A percentile compares a stretch with the other conserved stretches of the same genome.
These are phyloP conservation scores for Belonocnema kinseyi DNA, from an alignment of 1,140 invertebrate genomes.

Conservation along the genomic window DNA sequence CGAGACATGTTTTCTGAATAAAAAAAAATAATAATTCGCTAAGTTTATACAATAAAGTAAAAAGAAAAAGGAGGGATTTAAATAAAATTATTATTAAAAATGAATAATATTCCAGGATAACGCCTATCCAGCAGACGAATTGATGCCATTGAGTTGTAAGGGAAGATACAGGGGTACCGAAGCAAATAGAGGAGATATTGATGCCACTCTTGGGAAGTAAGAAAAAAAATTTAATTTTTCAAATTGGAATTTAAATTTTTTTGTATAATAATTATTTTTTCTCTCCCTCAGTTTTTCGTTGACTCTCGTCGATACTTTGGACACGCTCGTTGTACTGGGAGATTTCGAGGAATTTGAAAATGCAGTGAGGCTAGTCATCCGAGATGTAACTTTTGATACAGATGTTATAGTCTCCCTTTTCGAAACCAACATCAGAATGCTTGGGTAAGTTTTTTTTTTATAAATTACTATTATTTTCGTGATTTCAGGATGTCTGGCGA, in stretches of 20 bases:
- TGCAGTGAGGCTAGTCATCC: slow-evolving; percentile 90
- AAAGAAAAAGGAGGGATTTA: no score
- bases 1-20: no score
- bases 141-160: slow-evolving; percentile 97
- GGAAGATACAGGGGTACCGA: slow-evolving; percentile 92
- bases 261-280: slow-evolving; percentile 57
- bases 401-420: slow-evolving; percentile 98
- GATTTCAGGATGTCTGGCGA: no score
- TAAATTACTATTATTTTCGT: neutral
- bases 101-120: slow-evolving; percentile 79
- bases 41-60: no score
- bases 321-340: slow-evolving; percentile 93
- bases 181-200: slow-evolving; percentile 94
- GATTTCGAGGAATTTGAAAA: slow-evolving; percentile 96
- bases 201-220: slow-evolving; percentile 97
- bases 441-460: slow-evolving; percentile 85
- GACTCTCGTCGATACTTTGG: slow-evolving; percentile 95
- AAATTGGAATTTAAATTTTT: neutral
- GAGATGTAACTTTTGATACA: slow-evolving; percentile 92
- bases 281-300: slow-evolving; percentile 93
- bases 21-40: no score
- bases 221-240: slow-evolving; percentile 59
- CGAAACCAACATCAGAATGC: slow-evolving; percentile 97
- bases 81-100: neutral
- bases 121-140: slow-evolving; percentile 98